phyloP scores from a whole-genome alignment of 2,797 vertebrate species.

The Liparis tanakae region DNA sequence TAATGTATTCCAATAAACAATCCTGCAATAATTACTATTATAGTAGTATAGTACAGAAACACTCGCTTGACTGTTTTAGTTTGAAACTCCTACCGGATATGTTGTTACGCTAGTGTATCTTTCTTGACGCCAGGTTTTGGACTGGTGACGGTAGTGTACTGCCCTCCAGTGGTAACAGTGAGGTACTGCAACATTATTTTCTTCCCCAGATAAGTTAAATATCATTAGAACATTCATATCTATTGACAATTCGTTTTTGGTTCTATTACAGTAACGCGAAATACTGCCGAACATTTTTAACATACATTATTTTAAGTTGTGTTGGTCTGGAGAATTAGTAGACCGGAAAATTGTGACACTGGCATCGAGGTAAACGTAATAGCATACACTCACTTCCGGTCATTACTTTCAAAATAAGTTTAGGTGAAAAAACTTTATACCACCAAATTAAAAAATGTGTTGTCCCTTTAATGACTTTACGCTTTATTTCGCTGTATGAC shows the following conservation, averaged over 20 bases:
- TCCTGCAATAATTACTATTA: slow-evolving; percentile 8
- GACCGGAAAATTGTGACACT: neutral
- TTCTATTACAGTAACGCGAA: neutral
- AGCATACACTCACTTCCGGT: neutral
- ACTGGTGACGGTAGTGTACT: neutral
- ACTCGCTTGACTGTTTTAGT: neutral
- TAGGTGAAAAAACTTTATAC: neutral
- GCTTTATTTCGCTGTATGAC: too few species aligned
- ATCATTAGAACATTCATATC: neutral
- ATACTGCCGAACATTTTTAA: neutral
- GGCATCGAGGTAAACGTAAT: neutral
- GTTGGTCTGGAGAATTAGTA: neutral
- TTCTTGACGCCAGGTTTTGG: neutral
- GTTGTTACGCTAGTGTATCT: neutral
- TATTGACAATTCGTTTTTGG: neutral
- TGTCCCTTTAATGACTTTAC: neutral
- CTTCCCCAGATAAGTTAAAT: too few species aligned
- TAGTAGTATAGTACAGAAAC: neutral
- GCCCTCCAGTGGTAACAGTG: neutral
- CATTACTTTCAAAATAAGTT: neutral
- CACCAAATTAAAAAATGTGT: too few species aligned
- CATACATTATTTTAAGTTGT: neutral
- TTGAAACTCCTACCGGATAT: neutral
- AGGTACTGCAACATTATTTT: neutral
- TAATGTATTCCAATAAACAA: neutral